These are phyloP conservation scores for Myodes glareolus DNA, from an alignment of 2,113 vertebrate species.

Conservation along the genomic window DNA sequence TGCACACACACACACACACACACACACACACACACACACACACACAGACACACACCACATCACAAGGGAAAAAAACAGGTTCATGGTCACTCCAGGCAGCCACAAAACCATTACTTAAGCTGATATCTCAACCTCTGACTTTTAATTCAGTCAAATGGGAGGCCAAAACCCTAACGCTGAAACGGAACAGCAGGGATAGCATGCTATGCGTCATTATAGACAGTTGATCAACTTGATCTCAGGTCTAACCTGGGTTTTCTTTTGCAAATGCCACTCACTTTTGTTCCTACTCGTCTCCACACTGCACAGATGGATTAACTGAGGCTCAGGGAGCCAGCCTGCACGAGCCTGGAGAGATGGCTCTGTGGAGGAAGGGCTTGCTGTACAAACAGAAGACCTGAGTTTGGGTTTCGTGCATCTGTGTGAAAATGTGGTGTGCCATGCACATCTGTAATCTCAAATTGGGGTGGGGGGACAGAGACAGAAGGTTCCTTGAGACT, in stretches of 20 bases:
- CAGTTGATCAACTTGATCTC: neutral
- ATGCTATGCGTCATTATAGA: neutral
- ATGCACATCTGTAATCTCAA: neutral
- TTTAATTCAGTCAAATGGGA: neutral
- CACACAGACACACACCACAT: too few relatives aligned
- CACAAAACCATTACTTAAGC: neutral
- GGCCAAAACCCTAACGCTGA: neutral
- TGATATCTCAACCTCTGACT: neutral
- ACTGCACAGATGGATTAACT: neutral
- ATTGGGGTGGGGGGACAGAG: neutral
- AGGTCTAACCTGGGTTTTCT: neutral
- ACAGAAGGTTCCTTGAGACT: too few relatives aligned
- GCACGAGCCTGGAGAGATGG: neutral
- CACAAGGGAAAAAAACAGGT: neutral
- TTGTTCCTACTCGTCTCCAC: neutral
- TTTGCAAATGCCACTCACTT: conserved; percentile 1
- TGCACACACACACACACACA: neutral
- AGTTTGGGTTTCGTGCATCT: too few relatives aligned
- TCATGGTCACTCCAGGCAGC: neutral
- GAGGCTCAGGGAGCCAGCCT: neutral
- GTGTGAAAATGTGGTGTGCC: neutral
- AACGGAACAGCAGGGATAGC: neutral
- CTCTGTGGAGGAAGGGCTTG: neutral
- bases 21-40: neutral
- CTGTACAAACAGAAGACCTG: neutral